Evolutionary conservation across 2,797 vertebrate genomes (phyloP).

Genomic region (Bucorvus abyssinicus): DNA sequence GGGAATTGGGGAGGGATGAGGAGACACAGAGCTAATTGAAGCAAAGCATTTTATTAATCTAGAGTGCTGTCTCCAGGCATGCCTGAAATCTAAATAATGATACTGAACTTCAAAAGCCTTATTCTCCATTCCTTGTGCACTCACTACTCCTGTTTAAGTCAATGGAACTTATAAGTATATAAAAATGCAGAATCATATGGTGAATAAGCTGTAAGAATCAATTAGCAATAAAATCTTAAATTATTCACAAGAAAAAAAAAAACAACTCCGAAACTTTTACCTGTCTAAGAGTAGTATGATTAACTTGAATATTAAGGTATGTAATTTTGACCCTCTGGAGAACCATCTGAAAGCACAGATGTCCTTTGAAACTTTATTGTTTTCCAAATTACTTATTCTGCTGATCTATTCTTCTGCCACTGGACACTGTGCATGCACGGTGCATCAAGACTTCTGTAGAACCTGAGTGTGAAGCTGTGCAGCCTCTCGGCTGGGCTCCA

Average conservation of each 20-base stretch:
- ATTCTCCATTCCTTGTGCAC: conserved; percentile 29
- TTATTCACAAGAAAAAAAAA: neutral
- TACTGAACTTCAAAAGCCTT: conserved; percentile 46
- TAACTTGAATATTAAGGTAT: neutral
- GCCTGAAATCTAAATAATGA: conserved; percentile 71
- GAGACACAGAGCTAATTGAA: conserved; percentile 66
- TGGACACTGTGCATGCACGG: neutral
- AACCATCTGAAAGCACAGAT: neutral
- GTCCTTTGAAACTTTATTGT: neutral
- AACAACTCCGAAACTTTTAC: neutral
- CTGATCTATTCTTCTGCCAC: neutral
- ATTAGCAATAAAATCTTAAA: neutral
- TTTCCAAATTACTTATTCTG: neutral
- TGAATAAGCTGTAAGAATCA: conserved; percentile 13
- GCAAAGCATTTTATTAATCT: conserved; percentile 67
- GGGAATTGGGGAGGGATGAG: conserved; percentile 61
- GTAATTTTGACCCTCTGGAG: neutral
- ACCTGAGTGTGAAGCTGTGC: neutral
- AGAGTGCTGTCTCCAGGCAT: conserved; percentile 54
- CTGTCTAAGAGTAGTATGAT: neutral
- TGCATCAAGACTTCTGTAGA: neutral
- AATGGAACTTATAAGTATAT: neutral
- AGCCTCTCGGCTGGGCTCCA: neutral
- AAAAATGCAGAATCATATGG: neutral
- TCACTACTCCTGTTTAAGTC: neutral